These are phyloP conservation scores for Hirtodrosophila duncani DNA, from an alignment of 2,888 invertebrate species.

Conservation along the genomic window DNA sequence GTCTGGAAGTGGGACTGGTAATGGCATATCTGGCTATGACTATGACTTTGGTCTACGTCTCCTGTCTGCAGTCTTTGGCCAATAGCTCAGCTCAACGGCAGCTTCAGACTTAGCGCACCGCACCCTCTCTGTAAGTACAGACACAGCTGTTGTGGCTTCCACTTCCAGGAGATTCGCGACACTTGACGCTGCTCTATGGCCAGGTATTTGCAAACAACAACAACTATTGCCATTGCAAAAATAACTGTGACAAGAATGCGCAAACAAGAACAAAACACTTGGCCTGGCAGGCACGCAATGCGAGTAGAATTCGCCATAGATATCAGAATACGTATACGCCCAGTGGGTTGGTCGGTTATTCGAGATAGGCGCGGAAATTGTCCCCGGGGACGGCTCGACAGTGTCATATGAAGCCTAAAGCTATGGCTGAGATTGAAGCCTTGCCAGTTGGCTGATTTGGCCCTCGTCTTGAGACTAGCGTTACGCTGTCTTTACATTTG, in stretches of 20 bases:
- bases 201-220: constrained; percentile 51
- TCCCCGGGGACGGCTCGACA: background rate
- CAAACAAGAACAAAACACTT: constrained; percentile 65
- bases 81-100: too few relatives aligned
- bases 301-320: constrained; percentile 28
- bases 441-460: constrained; percentile 48
- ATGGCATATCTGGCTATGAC: constrained; percentile 6
- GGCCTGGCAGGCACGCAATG: constrained; percentile 47
- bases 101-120: too few relatives aligned
- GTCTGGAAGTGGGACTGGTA: background rate
- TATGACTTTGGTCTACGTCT: background rate
- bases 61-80: too few relatives aligned
- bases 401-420: constrained; percentile 9
- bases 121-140: constrained; percentile 27
- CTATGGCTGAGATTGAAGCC: constrained; percentile 22
- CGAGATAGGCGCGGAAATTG: constrained; percentile 29
- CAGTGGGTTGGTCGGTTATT: constrained; percentile 32
- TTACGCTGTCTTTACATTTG: constrained; percentile 23
- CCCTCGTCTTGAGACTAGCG: constrained; percentile 35
- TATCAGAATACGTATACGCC: constrained; percentile 48
- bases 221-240: constrained; percentile 8
- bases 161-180: constrained; percentile 36
- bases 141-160: background rate
- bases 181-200: constrained; percentile 51
- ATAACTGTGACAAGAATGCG: constrained; percentile 57